Percentiles rank a stretch among this genome's conserved stretches.
phyloP scores from a whole-genome alignment of 1,140 invertebrate species.

The Gonioctena quinquepunctata region DNA sequence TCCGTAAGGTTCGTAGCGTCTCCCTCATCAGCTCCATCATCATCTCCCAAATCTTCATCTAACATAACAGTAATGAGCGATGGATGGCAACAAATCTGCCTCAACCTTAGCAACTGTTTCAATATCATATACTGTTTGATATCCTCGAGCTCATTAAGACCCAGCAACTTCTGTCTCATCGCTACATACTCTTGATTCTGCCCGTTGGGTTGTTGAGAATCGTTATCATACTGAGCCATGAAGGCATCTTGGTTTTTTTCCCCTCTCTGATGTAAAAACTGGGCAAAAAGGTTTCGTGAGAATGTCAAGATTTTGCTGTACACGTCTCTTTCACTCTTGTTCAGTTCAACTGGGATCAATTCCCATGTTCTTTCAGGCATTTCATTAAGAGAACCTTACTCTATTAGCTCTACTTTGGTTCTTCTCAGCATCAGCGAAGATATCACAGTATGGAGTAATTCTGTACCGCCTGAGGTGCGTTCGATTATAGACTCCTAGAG shows the following conservation, averaged over 20 bases:
- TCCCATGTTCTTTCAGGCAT: slow-evolving; percentile 70
- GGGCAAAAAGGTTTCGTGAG: slow-evolving; percentile 73
- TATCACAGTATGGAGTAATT: slow-evolving; percentile 77
- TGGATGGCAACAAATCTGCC: slow-evolving; percentile 89
- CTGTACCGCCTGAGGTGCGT: slow-evolving; percentile 70
- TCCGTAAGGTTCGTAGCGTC: slow-evolving; percentile 53
- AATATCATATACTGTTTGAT: slow-evolving; percentile 78
- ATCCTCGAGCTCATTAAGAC: slow-evolving; percentile 61
- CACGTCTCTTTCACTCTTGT: slow-evolving; percentile 73
- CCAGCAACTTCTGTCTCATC: slow-evolving; percentile 65
- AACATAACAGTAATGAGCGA: slow-evolving; percentile 76
- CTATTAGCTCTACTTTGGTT: slow-evolving; percentile 78
- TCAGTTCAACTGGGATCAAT: slow-evolving; percentile 64
- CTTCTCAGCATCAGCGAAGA: slow-evolving; percentile 81
- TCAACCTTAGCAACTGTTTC: slow-evolving; percentile 77
- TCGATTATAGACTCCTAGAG: too few relatives aligned
- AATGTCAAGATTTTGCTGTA: slow-evolving; percentile 77
- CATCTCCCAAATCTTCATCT: slow-evolving; percentile 56
- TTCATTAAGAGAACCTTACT: slow-evolving; percentile 61
- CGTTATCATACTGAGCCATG: not conserved
- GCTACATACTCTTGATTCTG: slow-evolving; percentile 43
- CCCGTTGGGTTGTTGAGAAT: slow-evolving; percentile 11
- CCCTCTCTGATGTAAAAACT: slow-evolving; percentile 74
- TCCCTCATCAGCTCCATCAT: slow-evolving; percentile 47
- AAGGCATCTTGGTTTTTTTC: slow-evolving; percentile 60